phyloP scores from a whole-genome alignment of 2,113 vertebrate genomes.

The Porphyrio hochstetteri region DNA sequence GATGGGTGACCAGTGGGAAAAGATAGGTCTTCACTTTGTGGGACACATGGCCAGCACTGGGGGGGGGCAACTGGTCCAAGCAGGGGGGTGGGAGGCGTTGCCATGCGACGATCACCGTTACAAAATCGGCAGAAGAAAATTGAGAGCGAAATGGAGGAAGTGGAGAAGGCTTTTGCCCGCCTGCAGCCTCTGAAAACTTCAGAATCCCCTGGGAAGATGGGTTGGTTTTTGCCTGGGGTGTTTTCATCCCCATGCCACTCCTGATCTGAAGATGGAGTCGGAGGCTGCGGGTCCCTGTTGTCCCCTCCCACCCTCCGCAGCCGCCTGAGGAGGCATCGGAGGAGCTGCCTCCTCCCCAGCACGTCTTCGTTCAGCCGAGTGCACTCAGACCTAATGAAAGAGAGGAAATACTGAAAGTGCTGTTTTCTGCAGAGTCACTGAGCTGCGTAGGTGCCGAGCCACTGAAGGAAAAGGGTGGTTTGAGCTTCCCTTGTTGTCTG shows the following conservation, averaged over 20 bases:
- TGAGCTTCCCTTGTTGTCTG: neutral
- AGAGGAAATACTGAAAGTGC: neutral
- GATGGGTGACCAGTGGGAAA: rapidly evolving
- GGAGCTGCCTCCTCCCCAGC: constrained; percentile 23
- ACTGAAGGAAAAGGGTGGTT: neutral
- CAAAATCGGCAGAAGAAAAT: neutral
- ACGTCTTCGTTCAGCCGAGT: neutral
- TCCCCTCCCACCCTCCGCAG: constrained; percentile 36
- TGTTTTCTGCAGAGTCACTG: neutral
- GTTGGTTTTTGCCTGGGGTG: neutral
- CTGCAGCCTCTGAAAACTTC: neutral
- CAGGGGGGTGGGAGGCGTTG: neutral
- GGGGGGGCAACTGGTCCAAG: neutral
- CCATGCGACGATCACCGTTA: neutral
- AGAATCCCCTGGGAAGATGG: neutral
- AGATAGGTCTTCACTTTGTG: neutral
- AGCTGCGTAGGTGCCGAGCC: neutral
- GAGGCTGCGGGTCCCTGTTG: constrained; percentile 1
- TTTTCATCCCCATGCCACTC: constrained; percentile 51
- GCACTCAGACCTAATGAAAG: neutral
- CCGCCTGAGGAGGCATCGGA: neutral
- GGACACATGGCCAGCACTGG: neutral
- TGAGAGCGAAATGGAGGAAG: neutral
- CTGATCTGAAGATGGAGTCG: constrained; percentile 39
- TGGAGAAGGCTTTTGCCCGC: rapidly evolving